Conservation (phyloP, 2,888 invertebrate species). For the Automeris io region DNA sequence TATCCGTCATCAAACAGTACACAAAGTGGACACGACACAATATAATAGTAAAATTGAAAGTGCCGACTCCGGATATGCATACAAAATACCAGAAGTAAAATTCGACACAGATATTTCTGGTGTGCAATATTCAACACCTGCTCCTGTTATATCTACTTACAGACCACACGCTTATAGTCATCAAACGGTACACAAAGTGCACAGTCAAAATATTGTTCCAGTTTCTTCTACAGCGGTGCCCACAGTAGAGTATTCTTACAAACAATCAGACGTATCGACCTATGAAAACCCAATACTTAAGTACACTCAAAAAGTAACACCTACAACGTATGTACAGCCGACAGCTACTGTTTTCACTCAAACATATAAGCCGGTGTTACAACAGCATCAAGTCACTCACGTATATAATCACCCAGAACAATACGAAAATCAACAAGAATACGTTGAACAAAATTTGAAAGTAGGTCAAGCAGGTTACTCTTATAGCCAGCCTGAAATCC, state of each 20-base stretch:
- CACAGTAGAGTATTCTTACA: conserved; percentile 34
- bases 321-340: conserved; percentile 44
- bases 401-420: conserved; percentile 35
- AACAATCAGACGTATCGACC: conserved; percentile 28
- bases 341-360: conserved; percentile 46
- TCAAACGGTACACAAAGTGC: conserved; percentile 52
- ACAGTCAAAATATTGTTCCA: conserved; percentile 36
- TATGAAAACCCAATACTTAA: conserved; percentile 57
- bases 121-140: conserved; percentile 38
- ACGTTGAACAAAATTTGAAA: conserved; percentile 32
- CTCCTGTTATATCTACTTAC: conserved; percentile 43
- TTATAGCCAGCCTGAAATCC: conserved; percentile 61
- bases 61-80: conserved; percentile 40
- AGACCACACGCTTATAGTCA: conserved; percentile 52
- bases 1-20: conserved; percentile 47
- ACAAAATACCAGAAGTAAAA: conserved; percentile 32
- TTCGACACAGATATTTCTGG: conserved; percentile 45
- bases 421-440: conserved; percentile 36
- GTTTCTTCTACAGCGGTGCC: conserved; percentile 43
- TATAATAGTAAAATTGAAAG: conserved; percentile 37
- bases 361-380: conserved; percentile 44
- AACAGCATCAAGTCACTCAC: conserved; percentile 46
- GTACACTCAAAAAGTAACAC: conserved; percentile 41
- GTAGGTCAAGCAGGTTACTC: conserved; percentile 46
- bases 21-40: conserved; percentile 43